Percentiles rank a stretch among this genome's conserved stretches.
Evolutionary conservation across 2,797 vertebrate species (phyloP).

Genomic region (Gymnodraco acuticeps): DNA sequence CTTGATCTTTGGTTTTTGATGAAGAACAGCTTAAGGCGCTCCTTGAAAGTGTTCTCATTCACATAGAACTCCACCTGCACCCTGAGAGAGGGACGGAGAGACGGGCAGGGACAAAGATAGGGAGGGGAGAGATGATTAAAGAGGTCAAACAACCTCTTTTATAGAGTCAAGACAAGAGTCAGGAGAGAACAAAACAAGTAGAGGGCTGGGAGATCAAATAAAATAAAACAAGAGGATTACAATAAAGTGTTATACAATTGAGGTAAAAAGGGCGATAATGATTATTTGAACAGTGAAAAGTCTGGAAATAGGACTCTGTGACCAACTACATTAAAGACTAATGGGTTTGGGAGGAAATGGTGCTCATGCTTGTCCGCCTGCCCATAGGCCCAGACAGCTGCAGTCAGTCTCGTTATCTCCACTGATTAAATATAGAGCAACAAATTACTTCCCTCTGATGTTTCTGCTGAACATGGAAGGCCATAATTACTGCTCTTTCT

Average conservation of each 20-base stretch:
- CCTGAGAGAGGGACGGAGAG: conserved; percentile 73
- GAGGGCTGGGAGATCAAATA: conserved; percentile 26
- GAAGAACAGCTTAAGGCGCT: conserved; percentile 91
- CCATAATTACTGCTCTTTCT: conserved; percentile 79
- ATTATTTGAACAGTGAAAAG: conserved; percentile 65
- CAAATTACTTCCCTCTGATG: conserved; percentile 84
- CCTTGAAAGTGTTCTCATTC: conserved; percentile 92
- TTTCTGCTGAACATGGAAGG: conserved; percentile 79
- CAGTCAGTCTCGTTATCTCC: conserved; percentile 78
- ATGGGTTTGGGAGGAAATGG: conserved; percentile 82
- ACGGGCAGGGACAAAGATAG: conserved; percentile 43
- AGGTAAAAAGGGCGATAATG: conserved; percentile 52
- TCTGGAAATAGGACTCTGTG: conserved; percentile 67
- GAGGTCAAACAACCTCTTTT: conserved; percentile 28
- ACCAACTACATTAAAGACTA: conserved; percentile 70
- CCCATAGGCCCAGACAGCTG: conserved; percentile 72
- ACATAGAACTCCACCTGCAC: conserved; percentile 91
- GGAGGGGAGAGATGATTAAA: conserved; percentile 22
- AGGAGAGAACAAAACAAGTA: conserved; percentile 12
- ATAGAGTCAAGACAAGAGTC: conserved; percentile 28
- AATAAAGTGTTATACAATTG: conserved; percentile 25
- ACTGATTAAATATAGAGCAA: conserved; percentile 85
- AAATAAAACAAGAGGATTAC: conserved; percentile 30
- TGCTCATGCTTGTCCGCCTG: conserved; percentile 67
- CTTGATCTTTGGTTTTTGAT: conserved; percentile 94